Conservation (phyloP, 2,113 vertebrate genomes). For the Microtus pennsylvanicus region DNA sequence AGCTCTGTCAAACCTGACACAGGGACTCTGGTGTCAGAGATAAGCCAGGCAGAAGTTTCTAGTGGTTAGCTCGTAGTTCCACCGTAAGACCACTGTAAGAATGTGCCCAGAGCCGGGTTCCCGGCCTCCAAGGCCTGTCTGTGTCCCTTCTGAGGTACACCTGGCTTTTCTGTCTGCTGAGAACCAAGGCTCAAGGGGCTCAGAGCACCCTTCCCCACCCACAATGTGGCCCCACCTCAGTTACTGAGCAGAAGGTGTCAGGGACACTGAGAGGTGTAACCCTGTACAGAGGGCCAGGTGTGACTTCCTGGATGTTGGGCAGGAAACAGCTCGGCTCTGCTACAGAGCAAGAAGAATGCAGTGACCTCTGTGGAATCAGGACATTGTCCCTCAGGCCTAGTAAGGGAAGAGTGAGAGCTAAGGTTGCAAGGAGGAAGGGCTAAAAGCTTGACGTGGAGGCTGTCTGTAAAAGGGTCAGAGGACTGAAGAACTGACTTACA, state of each 20-base stretch:
- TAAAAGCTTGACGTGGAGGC: no score
- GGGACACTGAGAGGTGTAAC: no score
- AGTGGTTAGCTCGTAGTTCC: background rate
- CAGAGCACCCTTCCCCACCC: fast-evolving
- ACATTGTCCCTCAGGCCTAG: background rate
- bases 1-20: background rate
- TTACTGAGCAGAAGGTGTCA: background rate
- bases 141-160: background rate
- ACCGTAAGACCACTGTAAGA: background rate
- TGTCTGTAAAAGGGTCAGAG: background rate
- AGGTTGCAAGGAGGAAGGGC: background rate
- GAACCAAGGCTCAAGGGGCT: no score
- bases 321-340: background rate
- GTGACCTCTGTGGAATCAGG: background rate
- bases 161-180: fast-evolving
- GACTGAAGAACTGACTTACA: background rate
- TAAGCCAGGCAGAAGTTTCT: background rate
- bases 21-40: background rate
- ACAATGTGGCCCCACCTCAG: background rate
- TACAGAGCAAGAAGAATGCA: background rate
- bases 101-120: background rate
- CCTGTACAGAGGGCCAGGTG: background rate
- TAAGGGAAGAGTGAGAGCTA: no score
- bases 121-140: background rate
- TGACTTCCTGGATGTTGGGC: background rate